A percentile compares a stretch with the other conserved stretches of the same genome.
These are phyloP conservation scores for Araneus ventricosus DNA, from an alignment of 1,140 invertebrate genomes.

Conservation along the genomic window DNA sequence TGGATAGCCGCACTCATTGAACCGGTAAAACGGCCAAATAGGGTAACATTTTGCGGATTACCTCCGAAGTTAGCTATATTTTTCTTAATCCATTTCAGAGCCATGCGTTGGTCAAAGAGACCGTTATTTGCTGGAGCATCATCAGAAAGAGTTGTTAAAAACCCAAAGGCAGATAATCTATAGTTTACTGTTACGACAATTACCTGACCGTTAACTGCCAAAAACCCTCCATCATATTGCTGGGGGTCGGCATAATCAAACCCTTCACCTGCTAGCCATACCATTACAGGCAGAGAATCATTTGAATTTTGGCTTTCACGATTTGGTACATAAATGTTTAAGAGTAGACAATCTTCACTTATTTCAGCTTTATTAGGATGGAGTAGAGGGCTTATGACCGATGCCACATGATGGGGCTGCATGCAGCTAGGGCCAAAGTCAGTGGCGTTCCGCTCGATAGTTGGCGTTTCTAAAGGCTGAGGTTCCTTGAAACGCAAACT, in stretches of 20 bases:
- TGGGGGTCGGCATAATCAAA: constrained; percentile 78
- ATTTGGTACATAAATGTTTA: constrained; percentile 77
- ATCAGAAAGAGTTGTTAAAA: constrained; percentile 86
- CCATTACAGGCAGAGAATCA: constrained; percentile 80
- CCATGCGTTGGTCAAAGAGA: constrained; percentile 93
- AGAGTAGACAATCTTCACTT: constrained; percentile 78
- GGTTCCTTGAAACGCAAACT: constrained; percentile 76
- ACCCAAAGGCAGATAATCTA: constrained; percentile 86
- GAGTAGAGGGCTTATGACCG: constrained; percentile 76
- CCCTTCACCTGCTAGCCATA: constrained; percentile 78
- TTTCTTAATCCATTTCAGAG: constrained; percentile 90
- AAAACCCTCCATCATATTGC: constrained; percentile 77
- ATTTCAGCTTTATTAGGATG: constrained; percentile 51
- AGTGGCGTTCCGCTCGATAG: constrained; percentile 27
- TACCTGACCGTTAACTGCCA: constrained; percentile 77
- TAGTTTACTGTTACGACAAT: constrained; percentile 80
- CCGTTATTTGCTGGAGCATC: constrained; percentile 95
- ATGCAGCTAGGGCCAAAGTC: constrained; percentile 76
- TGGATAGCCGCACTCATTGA: constrained; percentile 77
- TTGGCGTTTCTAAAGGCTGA: not conserved
- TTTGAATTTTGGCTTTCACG: not conserved
- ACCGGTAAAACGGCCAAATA: constrained; percentile 85
- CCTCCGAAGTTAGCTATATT: constrained; percentile 94
- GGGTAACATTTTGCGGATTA: constrained; percentile 88
- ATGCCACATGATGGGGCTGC: constrained; percentile 76